Evolutionary conservation across 2,113 vertebrate species (phyloP).

Genomic region (Chrysemys picta): DNA sequence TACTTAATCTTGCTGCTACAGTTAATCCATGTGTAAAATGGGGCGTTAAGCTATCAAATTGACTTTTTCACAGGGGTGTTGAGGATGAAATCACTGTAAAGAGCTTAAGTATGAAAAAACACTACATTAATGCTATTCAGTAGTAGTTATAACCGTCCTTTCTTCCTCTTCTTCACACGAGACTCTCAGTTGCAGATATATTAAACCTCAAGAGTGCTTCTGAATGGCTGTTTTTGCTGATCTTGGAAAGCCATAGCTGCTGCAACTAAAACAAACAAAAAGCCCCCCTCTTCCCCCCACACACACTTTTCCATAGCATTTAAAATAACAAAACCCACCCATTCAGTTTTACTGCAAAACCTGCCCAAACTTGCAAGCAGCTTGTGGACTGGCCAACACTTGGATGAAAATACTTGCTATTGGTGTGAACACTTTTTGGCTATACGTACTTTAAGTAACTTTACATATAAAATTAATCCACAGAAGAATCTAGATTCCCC

Average conservation of each 20-base stretch:
- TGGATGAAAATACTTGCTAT: background rate
- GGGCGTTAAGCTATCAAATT: background rate
- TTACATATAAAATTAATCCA: background rate
- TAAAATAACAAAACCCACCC: background rate
- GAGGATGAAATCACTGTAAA: background rate
- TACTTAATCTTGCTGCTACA: background rate
- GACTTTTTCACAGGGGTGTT: background rate
- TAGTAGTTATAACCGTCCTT: background rate
- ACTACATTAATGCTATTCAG: background rate
- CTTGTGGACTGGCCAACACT: background rate
- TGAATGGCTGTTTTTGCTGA: background rate
- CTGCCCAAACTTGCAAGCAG: background rate
- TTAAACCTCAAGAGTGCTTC: background rate
- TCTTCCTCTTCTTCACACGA: background rate
- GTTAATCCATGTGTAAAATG: background rate
- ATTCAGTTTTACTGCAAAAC: background rate
- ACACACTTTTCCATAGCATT: background rate
- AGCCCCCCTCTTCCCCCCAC: background rate
- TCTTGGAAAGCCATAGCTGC: background rate
- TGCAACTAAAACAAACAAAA: background rate
- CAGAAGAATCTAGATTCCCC: background rate
- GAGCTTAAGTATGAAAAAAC: background rate
- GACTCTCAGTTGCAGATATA: background rate
- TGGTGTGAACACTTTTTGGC: background rate
- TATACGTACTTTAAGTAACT: background rate